Base-by-base conservation (phyloP, 2,888 invertebrate species). In the Folsomia manolachei region DNA sequence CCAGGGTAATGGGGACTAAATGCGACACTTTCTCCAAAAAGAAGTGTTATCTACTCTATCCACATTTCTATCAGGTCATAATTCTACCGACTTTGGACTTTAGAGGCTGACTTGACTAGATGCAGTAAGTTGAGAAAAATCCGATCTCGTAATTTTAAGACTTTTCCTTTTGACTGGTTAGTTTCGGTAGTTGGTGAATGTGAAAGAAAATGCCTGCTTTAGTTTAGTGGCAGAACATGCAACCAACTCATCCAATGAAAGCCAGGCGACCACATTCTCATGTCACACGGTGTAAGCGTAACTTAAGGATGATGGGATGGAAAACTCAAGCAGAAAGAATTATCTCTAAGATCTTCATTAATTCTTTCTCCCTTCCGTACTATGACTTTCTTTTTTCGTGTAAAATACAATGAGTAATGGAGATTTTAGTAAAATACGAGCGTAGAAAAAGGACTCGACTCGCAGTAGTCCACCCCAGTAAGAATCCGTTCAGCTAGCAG, bases 291-390 rank as follows among this genome's bases (percentile, higher is more conserved):
- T 19, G 56, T 56, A 39, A 39, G 19, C 7, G 56, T 56, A 39
- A 39, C 14, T 39, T 39, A 39, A 39, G 56, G 4, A 56, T 14
- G 56, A n/a, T n/a, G n/a, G n/a, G n/a, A n/a, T n/a, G n/a, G n/a
- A 14, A 19, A 19, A 19, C 4, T 7, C 56, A 56, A 21, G 56
- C 19, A 56, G 56, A 56, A 71, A 71, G 72, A 67, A 71, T 75
- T 75, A 75, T 75, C 75, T 75, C 51, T 14, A 63, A 71, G 71
- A 75, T 75, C 75, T 75, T 75, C 75, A 75, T 75, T 75, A 75
- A 75, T 73, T 75, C 75, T 71, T 72, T 61, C 73, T 72, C 51
- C 39, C 63, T 25, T 63, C 63, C 25, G 62, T 63, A 14, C 26
- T 63, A 19, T 53, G 63, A 19, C 51, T 26, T 1, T 23, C 56